phyloP scores from a whole-genome alignment of 92 coral and sea anemone species.

The Epizoanthus illoricatus region DNA sequence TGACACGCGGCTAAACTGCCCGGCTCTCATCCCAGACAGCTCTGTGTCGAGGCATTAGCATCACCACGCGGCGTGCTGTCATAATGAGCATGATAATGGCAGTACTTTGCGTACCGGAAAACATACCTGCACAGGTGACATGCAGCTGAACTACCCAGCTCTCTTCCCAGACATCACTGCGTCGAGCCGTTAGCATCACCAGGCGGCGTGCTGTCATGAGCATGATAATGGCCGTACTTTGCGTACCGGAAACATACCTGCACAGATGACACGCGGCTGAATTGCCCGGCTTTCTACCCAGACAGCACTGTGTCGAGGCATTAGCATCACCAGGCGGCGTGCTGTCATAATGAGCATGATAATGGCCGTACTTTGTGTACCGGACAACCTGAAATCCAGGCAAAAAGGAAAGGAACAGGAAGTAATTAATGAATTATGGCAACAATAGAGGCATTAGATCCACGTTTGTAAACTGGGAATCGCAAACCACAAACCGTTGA shows the following conservation, averaged over 20 bases:
- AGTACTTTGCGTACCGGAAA: constrained; percentile 55
- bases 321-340: constrained; percentile 2
- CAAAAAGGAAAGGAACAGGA: too few relatives aligned
- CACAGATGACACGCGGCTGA: neutral
- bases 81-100: constrained; percentile 67
- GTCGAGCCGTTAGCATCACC: neutral
- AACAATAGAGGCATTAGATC: too few relatives aligned
- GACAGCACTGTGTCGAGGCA: constrained; percentile 15
- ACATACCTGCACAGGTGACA: constrained; percentile 31
- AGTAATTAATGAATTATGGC: too few relatives aligned
- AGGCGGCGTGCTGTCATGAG: constrained; percentile 50
- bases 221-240: constrained; percentile 61
- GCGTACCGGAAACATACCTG: constrained; percentile 51
- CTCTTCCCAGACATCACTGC: constrained; percentile 10
- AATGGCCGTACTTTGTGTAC: too few relatives aligned
- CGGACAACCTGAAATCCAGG: too few relatives aligned
- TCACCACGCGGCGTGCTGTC: constrained; percentile 40
- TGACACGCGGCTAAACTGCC: neutral
- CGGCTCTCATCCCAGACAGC: constrained; percentile 5
- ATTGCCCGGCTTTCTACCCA: neutral
- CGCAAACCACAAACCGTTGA: too few relatives aligned
- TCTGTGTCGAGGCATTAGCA: neutral
- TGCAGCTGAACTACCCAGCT: neutral
- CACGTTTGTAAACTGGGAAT: too few relatives aligned
- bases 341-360: too few relatives aligned